phyloP scores from a whole-genome alignment of 1,140 invertebrate genomes.

The Medauroidea extradentata region DNA sequence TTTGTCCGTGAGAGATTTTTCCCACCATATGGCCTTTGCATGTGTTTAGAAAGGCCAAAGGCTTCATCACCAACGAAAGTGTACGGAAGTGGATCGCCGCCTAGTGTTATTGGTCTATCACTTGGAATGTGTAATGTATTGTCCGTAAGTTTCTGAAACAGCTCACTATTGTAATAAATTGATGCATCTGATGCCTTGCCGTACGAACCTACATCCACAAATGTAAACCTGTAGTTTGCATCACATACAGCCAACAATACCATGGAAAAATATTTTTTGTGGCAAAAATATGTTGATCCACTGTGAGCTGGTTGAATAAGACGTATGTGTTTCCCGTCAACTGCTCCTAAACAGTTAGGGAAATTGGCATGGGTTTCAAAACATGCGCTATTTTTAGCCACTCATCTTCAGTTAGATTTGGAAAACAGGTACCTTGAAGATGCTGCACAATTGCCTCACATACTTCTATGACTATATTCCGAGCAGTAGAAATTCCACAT shows the following conservation, averaged over 20 bases:
- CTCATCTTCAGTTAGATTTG: not conserved
- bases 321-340: slow-evolving; percentile 29
- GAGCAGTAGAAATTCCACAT: not conserved
- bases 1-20: slow-evolving; percentile 30
- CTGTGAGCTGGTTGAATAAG: slow-evolving; percentile 23
- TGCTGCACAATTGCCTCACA: not conserved
- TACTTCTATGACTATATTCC: not conserved
- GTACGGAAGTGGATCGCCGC: not conserved
- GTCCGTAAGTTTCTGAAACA: not conserved
- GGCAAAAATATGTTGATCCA: slow-evolving; percentile 32
- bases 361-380: slow-evolving; percentile 23
- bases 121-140: not conserved
- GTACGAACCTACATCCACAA: slow-evolving; percentile 29
- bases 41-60: slow-evolving; percentile 38
- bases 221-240: slow-evolving; percentile 30
- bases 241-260: slow-evolving; percentile 33
- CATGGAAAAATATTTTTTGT: slow-evolving; percentile 33
- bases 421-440: not conserved
- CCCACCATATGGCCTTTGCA: slow-evolving; percentile 44
- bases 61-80: slow-evolving; percentile 36
- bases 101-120: not conserved
- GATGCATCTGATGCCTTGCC: slow-evolving; percentile 27
- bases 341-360: slow-evolving; percentile 24
- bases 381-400: not conserved
- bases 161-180: slow-evolving; percentile 11